Conservation (phyloP, 1,140 invertebrate genomes). For the Zaprionus davidi region DNA sequence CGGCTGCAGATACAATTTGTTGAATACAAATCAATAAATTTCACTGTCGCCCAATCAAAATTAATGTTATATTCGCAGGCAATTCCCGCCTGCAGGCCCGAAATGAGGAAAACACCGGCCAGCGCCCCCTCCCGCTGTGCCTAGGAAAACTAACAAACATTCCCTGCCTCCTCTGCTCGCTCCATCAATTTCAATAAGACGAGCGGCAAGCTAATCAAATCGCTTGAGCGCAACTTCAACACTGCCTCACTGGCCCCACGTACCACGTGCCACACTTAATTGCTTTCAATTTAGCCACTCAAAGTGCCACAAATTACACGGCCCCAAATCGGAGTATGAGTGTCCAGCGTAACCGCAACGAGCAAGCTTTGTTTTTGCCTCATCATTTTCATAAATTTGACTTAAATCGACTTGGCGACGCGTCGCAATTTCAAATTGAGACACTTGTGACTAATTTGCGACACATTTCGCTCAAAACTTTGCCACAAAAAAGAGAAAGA, state of each 20-base stretch:
- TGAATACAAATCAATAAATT: constrained; percentile 54
- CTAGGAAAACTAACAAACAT: constrained; percentile 30
- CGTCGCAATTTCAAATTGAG: constrained; percentile 50
- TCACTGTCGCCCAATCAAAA: constrained; percentile 45
- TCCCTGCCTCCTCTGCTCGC: neutral
- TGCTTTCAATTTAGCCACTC: constrained; percentile 76
- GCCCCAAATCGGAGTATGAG: constrained; percentile 1
- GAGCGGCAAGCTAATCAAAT: constrained; percentile 64
- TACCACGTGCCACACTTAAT: constrained; percentile 64
- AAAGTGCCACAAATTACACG: constrained; percentile 70
- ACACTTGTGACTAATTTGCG: constrained; percentile 76
- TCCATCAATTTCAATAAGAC: constrained; percentile 73
- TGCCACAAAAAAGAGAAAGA: constrained; percentile 24
- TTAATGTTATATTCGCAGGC: constrained; percentile 54
- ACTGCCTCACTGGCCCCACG: constrained; percentile 42
- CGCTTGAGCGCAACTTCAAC: constrained; percentile 39
- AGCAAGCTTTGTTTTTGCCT: constrained; percentile 2
- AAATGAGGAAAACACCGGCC: constrained; percentile 9
- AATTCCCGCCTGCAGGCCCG: constrained; percentile 3
- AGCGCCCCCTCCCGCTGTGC: too few species aligned
- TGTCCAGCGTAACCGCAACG: constrained; percentile 12
- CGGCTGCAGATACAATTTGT: constrained; percentile 34
- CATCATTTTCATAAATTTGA: constrained; percentile 72
- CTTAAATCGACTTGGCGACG: constrained; percentile 49
- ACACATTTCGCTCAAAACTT: constrained; percentile 70